Base-by-base conservation (phyloP, 2,888 invertebrate genomes). In the Aleiodes leptofemur region DNA sequence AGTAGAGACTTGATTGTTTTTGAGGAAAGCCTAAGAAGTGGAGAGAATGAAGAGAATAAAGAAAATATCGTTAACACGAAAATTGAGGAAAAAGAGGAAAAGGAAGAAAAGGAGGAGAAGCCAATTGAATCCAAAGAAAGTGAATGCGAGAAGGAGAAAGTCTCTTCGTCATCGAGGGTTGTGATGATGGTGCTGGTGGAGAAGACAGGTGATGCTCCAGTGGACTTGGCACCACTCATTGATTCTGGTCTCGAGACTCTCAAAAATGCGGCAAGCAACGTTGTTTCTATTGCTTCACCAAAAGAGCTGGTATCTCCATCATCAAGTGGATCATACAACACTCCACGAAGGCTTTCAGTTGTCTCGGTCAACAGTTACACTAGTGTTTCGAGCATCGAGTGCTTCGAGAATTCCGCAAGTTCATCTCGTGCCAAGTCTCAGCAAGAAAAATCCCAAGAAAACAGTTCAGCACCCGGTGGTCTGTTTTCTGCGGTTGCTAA, bases 101-200 rank as follows among this genome's bases (percentile, higher is more conserved):
- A 23, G 23, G 23, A 23, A 23, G 23, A 23, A 23, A 7, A 23
- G 29, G 16, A 29, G 16, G 11, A 59, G 68, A 38, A 75, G 4
- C 5, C 14, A 31, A 14, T 16, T 51, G 51, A 66, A 64, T 64
- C 29, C 56, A 13, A 48, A 14, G 16, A 43, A 23, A 11, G 29
- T 13, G 69, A n/a, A 13, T 34, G 11, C 3, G 14, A 43, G 11
- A 13, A 9, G 23, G 56, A 14, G 6, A 68, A 48, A 16, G 48
- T 23, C 3, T 48, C 76, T 0, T 79, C 77, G 11, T 78, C 84
- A 1, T 84, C 86, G 8, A 79, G 85, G 13, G 82, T 89, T 43
- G 69, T 88, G 1, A 86, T 89, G 87, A 87, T 88, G 87, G 76
- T 89, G 4, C 68, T 88, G 0, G 80, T 88, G 13, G 86, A 88